These are phyloP conservation scores for Drosophila novamexicana DNA, from an alignment of 1,140 invertebrate genomes.

Conservation along the genomic window DNA sequence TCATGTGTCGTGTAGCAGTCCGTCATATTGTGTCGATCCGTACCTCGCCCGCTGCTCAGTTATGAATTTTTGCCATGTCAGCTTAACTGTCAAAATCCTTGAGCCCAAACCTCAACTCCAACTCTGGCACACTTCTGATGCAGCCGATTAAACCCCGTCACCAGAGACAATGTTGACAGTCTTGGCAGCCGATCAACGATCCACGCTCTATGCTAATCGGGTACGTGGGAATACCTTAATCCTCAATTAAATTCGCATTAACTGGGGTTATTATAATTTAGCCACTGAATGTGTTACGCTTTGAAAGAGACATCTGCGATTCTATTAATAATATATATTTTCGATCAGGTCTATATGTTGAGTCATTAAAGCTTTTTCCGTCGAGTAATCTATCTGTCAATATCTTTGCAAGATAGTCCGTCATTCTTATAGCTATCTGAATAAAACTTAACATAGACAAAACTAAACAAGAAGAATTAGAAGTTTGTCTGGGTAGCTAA, in stretches of 20 bases:
- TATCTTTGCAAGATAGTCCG: no score
- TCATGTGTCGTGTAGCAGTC: constrained; percentile 60
- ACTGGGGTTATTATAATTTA: background rate
- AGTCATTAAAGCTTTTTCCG: no score
- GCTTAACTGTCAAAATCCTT: constrained; percentile 80
- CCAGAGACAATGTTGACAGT: constrained; percentile 54
- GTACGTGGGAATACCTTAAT: constrained; percentile 12
- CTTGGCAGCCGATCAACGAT: constrained; percentile 36
- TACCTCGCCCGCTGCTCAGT: background rate
- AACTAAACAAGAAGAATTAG: no score
- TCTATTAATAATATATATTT: no score
- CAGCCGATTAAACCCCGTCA: constrained; percentile 63
- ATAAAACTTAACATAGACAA: no score
- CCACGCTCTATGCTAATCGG: constrained; percentile 21
- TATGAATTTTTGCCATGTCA: constrained; percentile 66
- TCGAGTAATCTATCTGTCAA: no score
- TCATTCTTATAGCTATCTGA: no score
- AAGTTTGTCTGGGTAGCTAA: no score
- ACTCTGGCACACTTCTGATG: constrained; percentile 53
- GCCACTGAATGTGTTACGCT: no score
- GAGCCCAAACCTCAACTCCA: constrained; percentile 57
- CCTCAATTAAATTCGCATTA: constrained; percentile 1
- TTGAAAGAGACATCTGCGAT: no score
- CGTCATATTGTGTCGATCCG: constrained; percentile 19
- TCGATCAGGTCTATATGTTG: no score